These are phyloP conservation scores for Toxotes chatareus DNA, from an alignment of 2,113 vertebrate genomes.

Conservation along the genomic window DNA sequence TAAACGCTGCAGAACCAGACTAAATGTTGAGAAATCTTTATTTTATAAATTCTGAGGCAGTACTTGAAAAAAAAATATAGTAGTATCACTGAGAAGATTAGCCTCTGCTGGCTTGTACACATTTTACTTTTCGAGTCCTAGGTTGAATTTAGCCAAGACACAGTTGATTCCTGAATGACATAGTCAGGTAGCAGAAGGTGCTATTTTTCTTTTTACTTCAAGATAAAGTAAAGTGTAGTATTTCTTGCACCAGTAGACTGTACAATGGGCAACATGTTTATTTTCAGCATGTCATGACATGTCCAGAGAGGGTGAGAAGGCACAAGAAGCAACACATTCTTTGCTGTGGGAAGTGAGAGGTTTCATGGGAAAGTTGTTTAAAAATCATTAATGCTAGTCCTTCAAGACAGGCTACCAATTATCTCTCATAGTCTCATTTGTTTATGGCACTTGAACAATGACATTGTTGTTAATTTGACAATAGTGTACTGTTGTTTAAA, in stretches of 20 bases:
- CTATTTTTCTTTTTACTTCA: not conserved
- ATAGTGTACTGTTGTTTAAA: constrained; percentile 6
- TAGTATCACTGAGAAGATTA: not conserved
- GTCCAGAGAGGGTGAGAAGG: not conserved
- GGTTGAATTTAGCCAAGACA: not conserved
- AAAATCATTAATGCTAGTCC: not conserved
- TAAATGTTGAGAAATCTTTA: not conserved
- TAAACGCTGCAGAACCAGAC: not conserved
- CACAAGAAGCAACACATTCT: not conserved
- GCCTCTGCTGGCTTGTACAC: not conserved
- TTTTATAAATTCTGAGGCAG: not conserved
- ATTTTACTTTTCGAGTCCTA: not conserved
- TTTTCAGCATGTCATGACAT: not conserved
- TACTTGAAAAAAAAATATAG: not conserved
- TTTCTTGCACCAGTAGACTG: not conserved
- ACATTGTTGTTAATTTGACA: not conserved
- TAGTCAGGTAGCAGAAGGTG: not conserved
- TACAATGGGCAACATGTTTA: not conserved
- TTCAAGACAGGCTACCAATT: not conserved
- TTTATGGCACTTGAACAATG: not conserved
- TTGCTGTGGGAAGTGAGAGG: not conserved
- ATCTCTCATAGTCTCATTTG: not conserved
- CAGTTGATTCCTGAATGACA: not conserved
- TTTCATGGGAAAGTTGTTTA: not conserved
- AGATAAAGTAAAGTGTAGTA: not conserved